Evolutionary conservation across 2,797 vertebrate species (phyloP).

Genomic region (Cryptoblepharus egeriae): DNA sequence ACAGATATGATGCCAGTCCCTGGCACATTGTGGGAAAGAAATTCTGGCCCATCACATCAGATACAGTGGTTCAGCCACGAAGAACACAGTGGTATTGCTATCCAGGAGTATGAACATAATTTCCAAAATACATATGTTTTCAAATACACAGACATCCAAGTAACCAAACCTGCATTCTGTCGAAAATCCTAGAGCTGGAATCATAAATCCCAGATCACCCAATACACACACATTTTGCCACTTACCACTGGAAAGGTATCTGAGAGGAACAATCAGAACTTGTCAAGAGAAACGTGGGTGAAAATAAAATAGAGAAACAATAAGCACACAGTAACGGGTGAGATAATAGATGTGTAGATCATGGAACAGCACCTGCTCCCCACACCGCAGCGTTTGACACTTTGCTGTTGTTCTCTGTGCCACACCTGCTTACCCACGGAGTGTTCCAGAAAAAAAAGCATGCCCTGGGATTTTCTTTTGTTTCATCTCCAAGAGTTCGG

Average conservation of each 20-base stretch:
- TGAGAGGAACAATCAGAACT: conserved; percentile 32
- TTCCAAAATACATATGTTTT: not conserved
- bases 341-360: conserved; percentile 21
- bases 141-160: too few relatives aligned
- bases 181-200: not conserved
- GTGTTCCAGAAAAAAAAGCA: not conserved
- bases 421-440: conserved; percentile 10
- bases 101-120: not conserved
- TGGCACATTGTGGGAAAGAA: too few relatives aligned
- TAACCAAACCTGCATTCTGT: not conserved
- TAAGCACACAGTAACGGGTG: not conserved
- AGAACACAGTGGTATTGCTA: not conserved
- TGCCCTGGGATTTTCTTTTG: not conserved
- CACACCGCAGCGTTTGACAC: conserved; percentile 28
- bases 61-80: too few relatives aligned
- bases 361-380: conserved; percentile 21
- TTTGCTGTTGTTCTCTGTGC: not conserved
- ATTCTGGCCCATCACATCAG: too few relatives aligned
- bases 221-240: conserved; percentile 47
- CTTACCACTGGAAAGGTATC: conserved; percentile 53
- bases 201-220: conserved; percentile 31
- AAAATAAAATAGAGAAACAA: not conserved
- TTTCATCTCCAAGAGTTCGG: not conserved
- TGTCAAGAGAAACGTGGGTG: conserved; percentile 37
- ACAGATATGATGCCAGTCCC: too few relatives aligned